Conservation (phyloP, 2,888 invertebrate species). For the Nomada lathburiana region DNA sequence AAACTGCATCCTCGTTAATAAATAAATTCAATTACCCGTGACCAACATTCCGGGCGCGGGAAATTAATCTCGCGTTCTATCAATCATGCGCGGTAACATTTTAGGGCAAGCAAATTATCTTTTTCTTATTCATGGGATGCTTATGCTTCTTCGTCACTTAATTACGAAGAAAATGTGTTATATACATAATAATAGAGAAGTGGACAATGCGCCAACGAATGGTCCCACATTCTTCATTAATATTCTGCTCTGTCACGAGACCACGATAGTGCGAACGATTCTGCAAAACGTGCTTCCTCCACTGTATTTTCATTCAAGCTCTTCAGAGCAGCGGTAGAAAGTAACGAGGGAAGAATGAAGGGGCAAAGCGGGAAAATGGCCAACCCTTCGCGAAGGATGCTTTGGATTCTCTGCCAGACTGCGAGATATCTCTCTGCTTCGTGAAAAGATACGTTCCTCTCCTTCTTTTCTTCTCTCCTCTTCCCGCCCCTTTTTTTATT, state of each 20-base stretch:
- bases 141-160: too few relatives aligned
- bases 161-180: too few relatives aligned
- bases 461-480: background rate
- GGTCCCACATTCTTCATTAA: slow-evolving; percentile 34
- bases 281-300: slow-evolving; percentile 52
- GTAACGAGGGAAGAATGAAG: slow-evolving; percentile 50
- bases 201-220: slow-evolving; percentile 1
- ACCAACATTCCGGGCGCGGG: background rate
- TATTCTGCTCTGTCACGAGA: slow-evolving; percentile 51
- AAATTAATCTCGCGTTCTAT: background rate
- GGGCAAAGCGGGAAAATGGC: slow-evolving; percentile 23
- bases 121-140: too few relatives aligned
- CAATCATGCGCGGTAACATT: background rate
- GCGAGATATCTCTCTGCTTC: slow-evolving; percentile 26
- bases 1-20: slow-evolving; percentile 15
- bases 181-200: background rate
- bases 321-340: slow-evolving; percentile 18
- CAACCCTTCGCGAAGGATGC: slow-evolving; percentile 28
- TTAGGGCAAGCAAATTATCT: background rate
- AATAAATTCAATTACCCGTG: slow-evolving; percentile 29
- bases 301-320: slow-evolving; percentile 47
- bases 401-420: slow-evolving; percentile 19
- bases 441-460: slow-evolving; percentile 34
- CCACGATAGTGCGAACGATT: slow-evolving; percentile 61
- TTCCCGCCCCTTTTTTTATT: slow-evolving; percentile 1